Conservation (phyloP, 1,140 invertebrate genomes). For the Ditylenchus dipsaci region DNA sequence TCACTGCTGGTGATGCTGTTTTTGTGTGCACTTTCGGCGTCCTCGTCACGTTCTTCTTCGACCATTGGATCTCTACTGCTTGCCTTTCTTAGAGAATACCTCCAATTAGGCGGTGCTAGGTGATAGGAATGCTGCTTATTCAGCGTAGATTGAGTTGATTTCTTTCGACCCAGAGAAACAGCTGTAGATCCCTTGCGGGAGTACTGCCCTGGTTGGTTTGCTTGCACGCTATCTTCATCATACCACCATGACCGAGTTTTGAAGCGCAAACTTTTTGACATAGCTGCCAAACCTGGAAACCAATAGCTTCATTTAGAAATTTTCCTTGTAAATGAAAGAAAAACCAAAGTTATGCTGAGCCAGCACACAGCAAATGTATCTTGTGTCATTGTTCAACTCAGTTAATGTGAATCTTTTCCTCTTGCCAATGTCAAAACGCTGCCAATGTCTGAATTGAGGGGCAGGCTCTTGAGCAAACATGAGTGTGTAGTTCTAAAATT, state of each 20-base stretch:
- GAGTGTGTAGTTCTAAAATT: slow-evolving; percentile 50
- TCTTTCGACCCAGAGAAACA: not conserved
- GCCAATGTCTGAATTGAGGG: slow-evolving; percentile 54
- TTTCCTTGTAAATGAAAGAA: too few relatives aligned
- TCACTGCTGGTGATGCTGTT: not conserved
- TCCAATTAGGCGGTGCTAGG: not conserved
- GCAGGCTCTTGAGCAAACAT: slow-evolving; percentile 56
- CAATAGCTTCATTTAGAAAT: too few relatives aligned
- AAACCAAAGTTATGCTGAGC: slow-evolving; percentile 55
- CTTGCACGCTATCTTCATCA: not conserved
- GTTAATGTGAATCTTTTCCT: slow-evolving; percentile 50
- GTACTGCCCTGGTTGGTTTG: not conserved
- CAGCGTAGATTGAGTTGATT: not conserved
- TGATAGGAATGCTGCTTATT: not conserved
- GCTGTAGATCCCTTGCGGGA: not conserved
- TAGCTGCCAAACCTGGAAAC: slow-evolving; percentile 5
- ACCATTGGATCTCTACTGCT: not conserved
- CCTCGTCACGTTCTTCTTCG: not conserved
- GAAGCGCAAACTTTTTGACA: slow-evolving; percentile 12
- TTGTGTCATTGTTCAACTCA: slow-evolving; percentile 49
- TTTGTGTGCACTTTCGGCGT: not conserved
- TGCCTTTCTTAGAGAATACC: not conserved
- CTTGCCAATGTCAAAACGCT: slow-evolving; percentile 43
- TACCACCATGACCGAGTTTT: slow-evolving; percentile 11
- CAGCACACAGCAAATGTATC: slow-evolving; percentile 51